phyloP scores from a whole-genome alignment of 1,140 invertebrate species.

The Capitella teleta region DNA sequence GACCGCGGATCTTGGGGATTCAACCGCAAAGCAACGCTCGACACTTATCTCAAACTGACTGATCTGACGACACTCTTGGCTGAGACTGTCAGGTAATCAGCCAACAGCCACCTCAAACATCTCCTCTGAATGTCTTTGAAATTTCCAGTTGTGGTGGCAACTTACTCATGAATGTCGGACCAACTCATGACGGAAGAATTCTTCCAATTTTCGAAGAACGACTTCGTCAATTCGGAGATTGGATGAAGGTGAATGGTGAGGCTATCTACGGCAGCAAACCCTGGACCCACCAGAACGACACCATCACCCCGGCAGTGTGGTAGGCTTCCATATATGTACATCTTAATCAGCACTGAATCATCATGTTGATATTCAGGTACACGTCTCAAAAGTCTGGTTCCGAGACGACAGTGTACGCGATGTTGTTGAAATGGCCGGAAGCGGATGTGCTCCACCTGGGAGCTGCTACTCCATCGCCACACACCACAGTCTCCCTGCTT shows the following conservation, averaged over 20 bases:
- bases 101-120: too few relatives aligned
- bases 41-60: conserved; percentile 57
- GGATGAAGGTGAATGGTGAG: conserved; percentile 75
- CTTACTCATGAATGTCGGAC: conserved; percentile 78
- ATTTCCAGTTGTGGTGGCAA: conserved; percentile 71
- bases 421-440: neutral
- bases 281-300: conserved; percentile 67
- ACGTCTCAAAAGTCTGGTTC: too few relatives aligned
- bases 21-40: conserved; percentile 53
- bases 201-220: conserved; percentile 80
- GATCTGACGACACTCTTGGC: conserved; percentile 61
- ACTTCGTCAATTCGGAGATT: conserved; percentile 54
- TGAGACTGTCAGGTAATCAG: conserved; percentile 51
- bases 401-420: neutral
- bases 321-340: conserved; percentile 14
- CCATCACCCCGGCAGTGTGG: conserved; percentile 52
- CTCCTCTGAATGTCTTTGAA: neutral
- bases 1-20: conserved; percentile 63
- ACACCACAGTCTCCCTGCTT: neutral
- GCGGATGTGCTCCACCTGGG: neutral
- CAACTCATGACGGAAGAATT: conserved; percentile 79
- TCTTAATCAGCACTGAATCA: too few relatives aligned
- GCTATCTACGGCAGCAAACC: conserved; percentile 71
- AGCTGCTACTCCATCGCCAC: neutral
- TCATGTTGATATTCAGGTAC: too few relatives aligned